phyloP scores from a whole-genome alignment of 2,797 vertebrate species.

The Mormyrus hasselquistii region DNA sequence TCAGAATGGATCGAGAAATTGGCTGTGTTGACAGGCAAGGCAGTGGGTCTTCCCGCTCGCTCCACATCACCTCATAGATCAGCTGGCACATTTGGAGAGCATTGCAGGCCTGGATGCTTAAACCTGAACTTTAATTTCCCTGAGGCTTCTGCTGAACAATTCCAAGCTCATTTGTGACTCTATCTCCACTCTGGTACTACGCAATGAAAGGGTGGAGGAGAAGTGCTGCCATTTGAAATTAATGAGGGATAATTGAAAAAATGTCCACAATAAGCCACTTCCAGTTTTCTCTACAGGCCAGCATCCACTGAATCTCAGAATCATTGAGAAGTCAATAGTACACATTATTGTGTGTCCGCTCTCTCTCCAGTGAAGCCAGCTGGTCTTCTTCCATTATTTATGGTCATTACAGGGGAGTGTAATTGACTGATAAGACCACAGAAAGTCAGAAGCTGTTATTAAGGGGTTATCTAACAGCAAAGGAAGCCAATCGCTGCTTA shows the following conservation, averaged over 20 bases:
- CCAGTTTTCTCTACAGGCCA: background rate
- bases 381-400: background rate
- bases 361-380: background rate
- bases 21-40: background rate
- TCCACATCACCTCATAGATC: background rate
- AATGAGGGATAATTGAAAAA: background rate
- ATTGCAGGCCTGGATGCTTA: background rate
- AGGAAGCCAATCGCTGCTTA: background rate
- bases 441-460: constrained; percentile 6
- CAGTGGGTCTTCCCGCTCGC: background rate
- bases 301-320: background rate
- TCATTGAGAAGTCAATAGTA: background rate
- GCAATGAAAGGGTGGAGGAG: background rate
- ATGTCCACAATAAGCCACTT: background rate
- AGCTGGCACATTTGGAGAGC: background rate
- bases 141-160: background rate
- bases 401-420: background rate
- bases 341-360: background rate
- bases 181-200: background rate
- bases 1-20: background rate
- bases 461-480: background rate
- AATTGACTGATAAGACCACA: constrained; percentile 2
- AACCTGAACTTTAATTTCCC: background rate
- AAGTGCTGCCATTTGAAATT: background rate
- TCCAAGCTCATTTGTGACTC: background rate